phyloP scores from a whole-genome alignment of 2,888 invertebrate genomes.

The Seira ritae region DNA sequence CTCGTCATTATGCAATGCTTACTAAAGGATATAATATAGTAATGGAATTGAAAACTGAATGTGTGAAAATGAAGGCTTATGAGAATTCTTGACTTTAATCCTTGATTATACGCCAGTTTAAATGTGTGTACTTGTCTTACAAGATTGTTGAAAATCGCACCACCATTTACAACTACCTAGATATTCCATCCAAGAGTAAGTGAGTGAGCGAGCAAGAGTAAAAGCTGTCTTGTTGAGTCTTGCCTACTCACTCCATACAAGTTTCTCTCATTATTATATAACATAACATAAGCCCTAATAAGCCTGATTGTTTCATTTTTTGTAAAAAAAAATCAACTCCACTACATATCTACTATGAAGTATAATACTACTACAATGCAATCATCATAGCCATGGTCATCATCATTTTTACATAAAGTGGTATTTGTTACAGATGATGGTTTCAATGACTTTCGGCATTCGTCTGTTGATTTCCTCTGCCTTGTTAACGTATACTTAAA shows the following conservation, averaged over 20 bases:
- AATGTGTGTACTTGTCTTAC: conserved; percentile 55
- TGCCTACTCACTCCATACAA: background rate
- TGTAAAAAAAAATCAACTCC: conserved; percentile 5
- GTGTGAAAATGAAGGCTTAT: conserved; percentile 66
- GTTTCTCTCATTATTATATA: background rate
- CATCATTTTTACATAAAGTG: conserved; percentile 9
- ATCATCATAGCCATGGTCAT: background rate
- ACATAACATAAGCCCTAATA: background rate
- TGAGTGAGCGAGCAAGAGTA: too few relatives aligned
- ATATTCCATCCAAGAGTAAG: too few relatives aligned
- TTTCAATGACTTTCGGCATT: conserved; percentile 50
- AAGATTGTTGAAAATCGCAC: conserved; percentile 55
- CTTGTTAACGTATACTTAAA: background rate
- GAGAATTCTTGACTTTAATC: conserved; percentile 60
- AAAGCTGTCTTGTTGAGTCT: background rate
- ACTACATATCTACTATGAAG: too few relatives aligned
- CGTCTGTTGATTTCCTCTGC: background rate
- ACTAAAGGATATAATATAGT: too few relatives aligned
- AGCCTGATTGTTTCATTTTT: conserved; percentile 22
- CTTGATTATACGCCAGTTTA: conserved; percentile 56
- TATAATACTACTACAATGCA: too few relatives aligned
- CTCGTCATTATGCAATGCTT: conserved; percentile 34
- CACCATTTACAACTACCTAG: background rate
- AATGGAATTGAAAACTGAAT: conserved; percentile 52
- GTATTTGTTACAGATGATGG: conserved; percentile 34